Conservation (phyloP, 2,888 invertebrate species). For the Rhagium mordax region DNA sequence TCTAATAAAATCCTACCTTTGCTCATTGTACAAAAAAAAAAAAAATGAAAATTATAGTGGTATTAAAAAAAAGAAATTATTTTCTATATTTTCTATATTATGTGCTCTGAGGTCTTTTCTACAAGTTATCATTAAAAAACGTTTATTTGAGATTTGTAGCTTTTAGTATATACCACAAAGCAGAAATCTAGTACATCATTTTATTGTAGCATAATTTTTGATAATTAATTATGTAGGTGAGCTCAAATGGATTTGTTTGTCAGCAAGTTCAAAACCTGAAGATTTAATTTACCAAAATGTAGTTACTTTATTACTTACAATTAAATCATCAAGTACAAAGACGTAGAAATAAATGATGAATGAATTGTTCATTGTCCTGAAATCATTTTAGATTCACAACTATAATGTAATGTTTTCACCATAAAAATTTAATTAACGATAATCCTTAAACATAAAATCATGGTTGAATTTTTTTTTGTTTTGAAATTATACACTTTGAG, state of each 20-base stretch:
- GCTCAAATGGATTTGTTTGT: neutral
- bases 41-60: too few relatives aligned
- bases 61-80: too few relatives aligned
- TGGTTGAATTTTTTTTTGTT: neutral
- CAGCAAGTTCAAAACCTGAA: neutral
- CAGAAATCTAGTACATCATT: neutral
- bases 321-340: too few relatives aligned
- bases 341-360: too few relatives aligned
- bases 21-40: neutral
- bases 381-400: too few relatives aligned
- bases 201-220: neutral
- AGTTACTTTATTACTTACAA: too few relatives aligned
- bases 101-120: neutral
- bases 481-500: neutral
- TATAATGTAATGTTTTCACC: too few relatives aligned
- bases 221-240: neutral
- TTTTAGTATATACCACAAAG: neutral
- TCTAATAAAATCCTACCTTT: conserved; percentile 10
- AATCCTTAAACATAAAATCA: neutral
- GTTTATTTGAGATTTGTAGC: neutral
- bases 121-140: too few relatives aligned
- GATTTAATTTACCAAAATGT: neutral
- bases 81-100: neutral
- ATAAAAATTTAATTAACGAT: too few relatives aligned
- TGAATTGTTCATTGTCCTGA: too few relatives aligned